These are phyloP conservation scores for Holocentrus rufus DNA, from an alignment of 2,797 vertebrate genomes.

Conservation along the genomic window DNA sequence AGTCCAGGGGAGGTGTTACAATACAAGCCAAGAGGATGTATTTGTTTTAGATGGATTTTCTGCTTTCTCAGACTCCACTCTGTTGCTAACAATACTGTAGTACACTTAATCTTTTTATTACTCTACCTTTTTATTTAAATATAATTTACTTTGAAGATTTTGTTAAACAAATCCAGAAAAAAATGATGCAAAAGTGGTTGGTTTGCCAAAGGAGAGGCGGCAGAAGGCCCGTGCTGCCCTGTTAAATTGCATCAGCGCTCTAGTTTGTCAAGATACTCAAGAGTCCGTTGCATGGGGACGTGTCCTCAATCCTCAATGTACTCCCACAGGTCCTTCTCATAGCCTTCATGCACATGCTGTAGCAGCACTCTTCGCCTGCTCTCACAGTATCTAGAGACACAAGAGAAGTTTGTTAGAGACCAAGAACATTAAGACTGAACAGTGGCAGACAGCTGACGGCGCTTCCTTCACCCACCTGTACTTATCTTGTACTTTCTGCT, in stretches of 20 bases:
- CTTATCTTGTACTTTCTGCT: conserved; percentile 99
- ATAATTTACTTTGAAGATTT: conserved; percentile 97
- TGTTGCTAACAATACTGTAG: conserved; percentile 97
- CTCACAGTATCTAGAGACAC: conserved; percentile 95
- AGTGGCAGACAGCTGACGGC: not conserved
- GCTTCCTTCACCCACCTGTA: conserved; percentile 88
- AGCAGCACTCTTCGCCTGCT: conserved; percentile 98
- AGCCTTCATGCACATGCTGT: conserved; percentile 99
- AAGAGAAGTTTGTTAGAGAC: conserved; percentile 16
- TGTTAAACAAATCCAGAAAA: conserved; percentile 90
- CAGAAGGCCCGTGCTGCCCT: conserved; percentile 85
- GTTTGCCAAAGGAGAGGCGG: conserved; percentile 87
- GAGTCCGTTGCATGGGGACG: conserved; percentile 83
- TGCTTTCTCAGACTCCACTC: conserved; percentile 86
- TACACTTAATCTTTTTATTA: conserved; percentile 89
- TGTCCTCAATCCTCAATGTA: conserved; percentile 99
- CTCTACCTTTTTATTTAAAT: conserved; percentile 98
- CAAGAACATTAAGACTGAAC: not conserved
- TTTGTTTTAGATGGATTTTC: conserved; percentile 80
- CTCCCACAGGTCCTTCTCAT: conserved; percentile 99
- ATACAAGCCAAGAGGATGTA: conserved; percentile 90
- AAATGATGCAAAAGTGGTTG: conserved; percentile 86
- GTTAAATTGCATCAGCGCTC: conserved; percentile 94
- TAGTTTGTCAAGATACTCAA: conserved; percentile 90
- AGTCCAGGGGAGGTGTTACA: conserved; percentile 87